These are phyloP conservation scores for Parus major DNA, from an alignment of 2,113 vertebrate species.

Conservation along the genomic window DNA sequence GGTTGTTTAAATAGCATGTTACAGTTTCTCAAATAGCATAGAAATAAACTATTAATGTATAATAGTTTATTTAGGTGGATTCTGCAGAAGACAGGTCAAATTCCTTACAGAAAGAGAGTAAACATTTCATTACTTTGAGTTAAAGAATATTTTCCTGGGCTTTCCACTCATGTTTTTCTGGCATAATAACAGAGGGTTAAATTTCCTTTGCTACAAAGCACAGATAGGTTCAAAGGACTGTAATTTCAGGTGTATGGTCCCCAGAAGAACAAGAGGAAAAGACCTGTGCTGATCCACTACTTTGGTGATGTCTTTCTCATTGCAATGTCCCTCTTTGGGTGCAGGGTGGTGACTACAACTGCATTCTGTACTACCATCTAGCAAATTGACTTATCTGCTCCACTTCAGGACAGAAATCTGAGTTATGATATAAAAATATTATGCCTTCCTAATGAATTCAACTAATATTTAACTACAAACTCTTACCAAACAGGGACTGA, in stretches of 20 bases:
- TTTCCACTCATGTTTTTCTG: not conserved
- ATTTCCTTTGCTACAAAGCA: not conserved
- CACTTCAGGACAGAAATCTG: not conserved
- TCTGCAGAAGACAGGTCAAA: not conserved
- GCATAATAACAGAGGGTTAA: not conserved
- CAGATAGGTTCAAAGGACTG: not conserved
- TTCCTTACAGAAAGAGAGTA: not conserved
- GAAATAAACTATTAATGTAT: rapidly evolving
- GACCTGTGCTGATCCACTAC: not conserved
- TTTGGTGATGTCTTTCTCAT: not conserved
- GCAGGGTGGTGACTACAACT: not conserved
- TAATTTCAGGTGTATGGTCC: not conserved
- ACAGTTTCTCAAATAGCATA: not conserved
- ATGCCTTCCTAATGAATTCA: not conserved
- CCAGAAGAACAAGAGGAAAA: not conserved
- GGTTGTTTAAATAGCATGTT: not conserved
- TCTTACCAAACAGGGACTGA: not conserved
- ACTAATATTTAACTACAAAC: not conserved
- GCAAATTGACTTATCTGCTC: not conserved
- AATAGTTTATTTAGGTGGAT: not conserved
- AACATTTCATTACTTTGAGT: not conserved
- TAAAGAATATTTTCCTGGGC: not conserved
- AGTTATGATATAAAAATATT: not conserved
- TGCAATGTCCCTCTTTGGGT: not conserved
- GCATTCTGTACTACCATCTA: not conserved